These are phyloP conservation scores for Hyalella azteca DNA, from an alignment of 2,888 invertebrate genomes.

Conservation along the genomic window DNA sequence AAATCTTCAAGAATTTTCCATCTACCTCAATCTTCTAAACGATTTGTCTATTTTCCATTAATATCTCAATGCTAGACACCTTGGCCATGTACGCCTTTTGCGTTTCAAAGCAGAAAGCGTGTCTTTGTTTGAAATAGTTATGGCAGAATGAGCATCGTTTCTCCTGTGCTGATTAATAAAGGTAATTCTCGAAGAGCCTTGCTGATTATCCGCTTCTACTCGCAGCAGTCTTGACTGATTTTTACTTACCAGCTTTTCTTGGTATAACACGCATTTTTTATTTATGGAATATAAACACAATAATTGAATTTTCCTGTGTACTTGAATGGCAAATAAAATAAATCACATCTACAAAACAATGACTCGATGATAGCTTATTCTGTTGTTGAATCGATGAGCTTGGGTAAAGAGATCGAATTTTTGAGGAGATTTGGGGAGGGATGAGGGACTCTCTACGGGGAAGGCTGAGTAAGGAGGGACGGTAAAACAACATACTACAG, in stretches of 20 bases:
- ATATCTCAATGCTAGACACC: too few species aligned
- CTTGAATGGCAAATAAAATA: conserved; percentile 25
- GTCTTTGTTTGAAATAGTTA: background rate
- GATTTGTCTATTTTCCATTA: too few species aligned
- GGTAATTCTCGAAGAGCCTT: background rate
- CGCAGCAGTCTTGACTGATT: too few species aligned
- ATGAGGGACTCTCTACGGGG: background rate
- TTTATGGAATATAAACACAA: background rate
- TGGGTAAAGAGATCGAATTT: background rate
- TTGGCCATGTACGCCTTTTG: too few species aligned
- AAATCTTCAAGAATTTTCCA: too few species aligned
- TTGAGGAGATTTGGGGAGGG: background rate
- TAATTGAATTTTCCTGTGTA: background rate
- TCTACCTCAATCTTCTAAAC: too few species aligned
- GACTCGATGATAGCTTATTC: conserved; percentile 27
- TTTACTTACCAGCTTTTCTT: too few species aligned
- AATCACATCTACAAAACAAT: conserved; percentile 15
- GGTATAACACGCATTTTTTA: too few species aligned
- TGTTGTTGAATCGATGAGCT: background rate
- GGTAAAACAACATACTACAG: background rate
- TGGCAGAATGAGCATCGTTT: background rate
- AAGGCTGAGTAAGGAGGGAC: background rate
- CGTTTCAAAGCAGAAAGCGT: too few species aligned
- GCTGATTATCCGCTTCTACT: background rate
- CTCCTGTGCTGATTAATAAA: background rate